These are phyloP conservation scores for Neopipo cinnamomea DNA, from an alignment of 2,113 vertebrate species.

Conservation along the genomic window DNA sequence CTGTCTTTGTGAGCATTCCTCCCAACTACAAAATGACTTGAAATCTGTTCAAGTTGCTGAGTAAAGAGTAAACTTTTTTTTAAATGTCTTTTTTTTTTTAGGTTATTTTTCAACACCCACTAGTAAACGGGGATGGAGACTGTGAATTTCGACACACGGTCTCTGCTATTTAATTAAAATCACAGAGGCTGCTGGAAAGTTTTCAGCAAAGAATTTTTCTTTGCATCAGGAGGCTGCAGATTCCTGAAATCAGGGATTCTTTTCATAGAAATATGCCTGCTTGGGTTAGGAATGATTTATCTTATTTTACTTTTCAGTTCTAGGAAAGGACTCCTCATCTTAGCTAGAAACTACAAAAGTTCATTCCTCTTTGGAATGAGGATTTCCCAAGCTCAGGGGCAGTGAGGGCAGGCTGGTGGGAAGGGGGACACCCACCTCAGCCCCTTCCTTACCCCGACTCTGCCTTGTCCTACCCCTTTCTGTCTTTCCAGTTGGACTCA, in stretches of 20 bases:
- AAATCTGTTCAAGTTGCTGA: slow-evolving; percentile 43
- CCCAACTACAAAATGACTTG: slow-evolving; percentile 53
- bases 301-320: neutral
- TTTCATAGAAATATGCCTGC: neutral
- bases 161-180: slow-evolving; percentile 62
- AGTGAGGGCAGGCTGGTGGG: accelerated
- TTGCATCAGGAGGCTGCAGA: neutral
- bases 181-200: slow-evolving; percentile 37
- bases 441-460: neutral
- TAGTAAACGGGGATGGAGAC: neutral
- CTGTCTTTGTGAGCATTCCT: slow-evolving; percentile 37
- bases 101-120: slow-evolving; percentile 41
- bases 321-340: neutral
- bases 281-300: accelerated
- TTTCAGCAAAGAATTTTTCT: neutral
- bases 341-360: neutral
- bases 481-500: neutral
- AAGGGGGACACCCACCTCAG: neutral
- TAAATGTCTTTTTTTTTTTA: neutral
- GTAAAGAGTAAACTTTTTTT: neutral
- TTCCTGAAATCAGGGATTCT: slow-evolving; percentile 8
- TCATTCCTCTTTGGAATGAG: neutral
- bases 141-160: neutral
- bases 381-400: neutral
- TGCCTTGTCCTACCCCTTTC: neutral